Evolutionary conservation across 2,797 vertebrate species (phyloP).

Genomic region (Platalea minor): DNA sequence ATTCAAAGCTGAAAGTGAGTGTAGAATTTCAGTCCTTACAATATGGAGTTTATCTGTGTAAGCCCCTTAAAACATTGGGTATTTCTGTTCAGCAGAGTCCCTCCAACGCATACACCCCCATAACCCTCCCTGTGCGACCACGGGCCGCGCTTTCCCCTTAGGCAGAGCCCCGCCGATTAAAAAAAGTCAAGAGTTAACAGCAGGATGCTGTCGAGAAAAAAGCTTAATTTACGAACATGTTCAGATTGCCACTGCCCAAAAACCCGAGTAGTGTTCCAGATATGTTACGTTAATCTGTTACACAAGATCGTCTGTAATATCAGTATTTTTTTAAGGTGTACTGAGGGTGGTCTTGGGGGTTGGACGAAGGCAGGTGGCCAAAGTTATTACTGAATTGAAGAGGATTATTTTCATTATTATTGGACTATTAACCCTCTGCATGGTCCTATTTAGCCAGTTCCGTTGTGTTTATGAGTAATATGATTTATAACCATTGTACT

Average conservation of each 20-base stretch:
- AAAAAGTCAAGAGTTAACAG: slow-evolving; percentile 20
- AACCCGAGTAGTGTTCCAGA: slow-evolving; percentile 47
- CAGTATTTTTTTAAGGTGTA: slow-evolving; percentile 36
- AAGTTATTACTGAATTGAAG: slow-evolving; percentile 3
- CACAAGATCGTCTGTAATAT: slow-evolving; percentile 21
- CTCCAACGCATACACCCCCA: background rate
- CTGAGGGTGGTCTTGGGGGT: background rate
- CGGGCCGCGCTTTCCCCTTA: background rate
- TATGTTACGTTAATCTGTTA: slow-evolving; percentile 51
- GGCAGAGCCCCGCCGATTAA: fast-evolving
- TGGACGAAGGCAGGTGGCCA: slow-evolving; percentile 38
- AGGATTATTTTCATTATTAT: slow-evolving; percentile 54
- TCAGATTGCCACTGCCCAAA: slow-evolving; percentile 38
- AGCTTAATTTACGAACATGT: slow-evolving; percentile 12
- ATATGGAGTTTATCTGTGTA: background rate
- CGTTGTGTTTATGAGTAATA: background rate
- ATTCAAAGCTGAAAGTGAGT: background rate
- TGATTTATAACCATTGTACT: slow-evolving; percentile 2
- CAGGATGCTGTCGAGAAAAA: background rate
- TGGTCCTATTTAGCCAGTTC: background rate
- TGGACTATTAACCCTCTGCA: slow-evolving; percentile 36
- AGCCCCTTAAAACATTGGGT: background rate
- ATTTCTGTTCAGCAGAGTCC: background rate
- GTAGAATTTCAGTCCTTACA: background rate
- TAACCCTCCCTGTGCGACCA: background rate